Percentiles rank a stretch among this genome's conserved stretches.
phyloP scores from a whole-genome alignment of 2,888 invertebrate genomes.

The Criorhina ranunculi region DNA sequence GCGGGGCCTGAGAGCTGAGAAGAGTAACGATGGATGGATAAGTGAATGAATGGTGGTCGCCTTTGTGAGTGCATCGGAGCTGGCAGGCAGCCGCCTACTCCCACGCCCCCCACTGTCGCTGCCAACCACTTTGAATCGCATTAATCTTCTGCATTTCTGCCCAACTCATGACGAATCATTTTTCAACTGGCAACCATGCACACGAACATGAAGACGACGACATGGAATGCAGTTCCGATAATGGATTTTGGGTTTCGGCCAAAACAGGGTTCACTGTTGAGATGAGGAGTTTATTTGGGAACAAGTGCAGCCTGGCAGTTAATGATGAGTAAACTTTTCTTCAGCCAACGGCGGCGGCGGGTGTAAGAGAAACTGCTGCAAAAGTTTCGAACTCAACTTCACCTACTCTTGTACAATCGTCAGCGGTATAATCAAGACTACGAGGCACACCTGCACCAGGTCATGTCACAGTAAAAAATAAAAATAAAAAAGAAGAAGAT shows the following conservation, averaged over 20 bases:
- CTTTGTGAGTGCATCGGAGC: conserved; percentile 63
- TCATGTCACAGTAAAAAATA: conserved; percentile 26
- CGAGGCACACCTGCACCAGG: conserved; percentile 55
- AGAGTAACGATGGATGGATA: conserved; percentile 74
- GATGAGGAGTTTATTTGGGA: conserved; percentile 31
- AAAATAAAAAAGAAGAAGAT: conserved; percentile 1
- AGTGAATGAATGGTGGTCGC: conserved; percentile 76
- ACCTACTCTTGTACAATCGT: background rate
- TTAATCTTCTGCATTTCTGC: conserved; percentile 73
- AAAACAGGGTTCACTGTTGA: conserved; percentile 30
- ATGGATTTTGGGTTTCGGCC: conserved; percentile 75
- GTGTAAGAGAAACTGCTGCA: background rate
- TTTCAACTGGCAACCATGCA: conserved; percentile 73
- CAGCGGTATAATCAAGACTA: conserved; percentile 14
- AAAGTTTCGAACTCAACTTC: background rate
- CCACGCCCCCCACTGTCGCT: conserved; percentile 67
- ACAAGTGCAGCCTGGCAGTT: conserved; percentile 55
- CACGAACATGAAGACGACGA: conserved; percentile 52
- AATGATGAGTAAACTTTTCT: conserved; percentile 54
- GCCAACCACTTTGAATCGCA: conserved; percentile 76
- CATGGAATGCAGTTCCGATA: conserved; percentile 68
- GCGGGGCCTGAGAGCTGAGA: conserved; percentile 12
- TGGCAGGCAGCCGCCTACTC: conserved; percentile 69
- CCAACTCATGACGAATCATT: conserved; percentile 76
- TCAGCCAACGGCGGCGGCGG: background rate